Evolutionary conservation across 2,888 invertebrate species (phyloP).

Genomic region (Cinara cedri): DNA sequence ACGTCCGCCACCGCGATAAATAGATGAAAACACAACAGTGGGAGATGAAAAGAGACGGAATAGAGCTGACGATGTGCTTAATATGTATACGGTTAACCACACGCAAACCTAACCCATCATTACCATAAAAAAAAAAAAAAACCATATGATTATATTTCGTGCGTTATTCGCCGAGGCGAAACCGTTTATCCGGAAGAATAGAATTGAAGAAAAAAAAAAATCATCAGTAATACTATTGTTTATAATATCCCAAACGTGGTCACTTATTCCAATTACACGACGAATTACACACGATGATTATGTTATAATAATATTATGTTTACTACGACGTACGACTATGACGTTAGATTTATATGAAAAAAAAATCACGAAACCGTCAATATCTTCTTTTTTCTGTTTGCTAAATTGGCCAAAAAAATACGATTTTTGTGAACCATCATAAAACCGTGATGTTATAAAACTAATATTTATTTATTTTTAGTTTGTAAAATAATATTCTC

Average conservation of each 20-base stretch:
- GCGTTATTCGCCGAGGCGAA: neutral
- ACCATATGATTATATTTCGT: conserved; percentile 10
- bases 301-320: neutral
- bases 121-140: neutral
- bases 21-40: neutral
- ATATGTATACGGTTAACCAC: neutral
- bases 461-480: no score
- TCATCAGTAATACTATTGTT: neutral
- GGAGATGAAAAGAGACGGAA: neutral
- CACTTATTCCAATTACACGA: neutral
- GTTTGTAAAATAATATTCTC: no score
- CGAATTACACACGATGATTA: neutral
- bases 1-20: neutral
- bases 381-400: no score
- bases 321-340: no score
- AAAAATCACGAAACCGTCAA: no score
- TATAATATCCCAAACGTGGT: conserved; percentile 1
- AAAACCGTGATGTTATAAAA: no score
- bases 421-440: no score
- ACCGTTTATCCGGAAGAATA: neutral
- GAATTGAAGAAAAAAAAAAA: neutral
- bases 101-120: neutral
- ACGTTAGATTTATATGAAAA: no score
- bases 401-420: no score
- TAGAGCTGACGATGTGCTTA: no score